Percentiles rank a stretch among this genome's conserved stretches.
These are phyloP conservation scores for Centroberyx gerrardi DNA, from an alignment of 2,797 vertebrate species.

Conservation along the genomic window DNA sequence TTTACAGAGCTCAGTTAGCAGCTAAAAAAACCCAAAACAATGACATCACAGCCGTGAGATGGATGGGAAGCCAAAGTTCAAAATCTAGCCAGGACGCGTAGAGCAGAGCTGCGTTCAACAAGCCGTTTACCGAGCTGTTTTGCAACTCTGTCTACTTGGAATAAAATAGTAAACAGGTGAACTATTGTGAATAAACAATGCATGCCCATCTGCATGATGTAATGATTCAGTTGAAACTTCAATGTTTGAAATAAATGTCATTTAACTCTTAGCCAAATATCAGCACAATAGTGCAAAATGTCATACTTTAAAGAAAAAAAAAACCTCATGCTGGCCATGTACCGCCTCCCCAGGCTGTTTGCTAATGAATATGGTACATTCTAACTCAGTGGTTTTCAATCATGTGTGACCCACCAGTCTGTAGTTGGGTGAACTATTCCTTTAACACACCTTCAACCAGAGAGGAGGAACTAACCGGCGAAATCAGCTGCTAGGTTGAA, in stretches of 20 bases:
- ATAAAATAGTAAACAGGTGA: conserved; percentile 15
- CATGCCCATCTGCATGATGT: conserved; percentile 14
- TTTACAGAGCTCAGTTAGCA: conserved; percentile 65
- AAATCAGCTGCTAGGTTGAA: not conserved
- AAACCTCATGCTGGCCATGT: not conserved
- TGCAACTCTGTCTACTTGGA: conserved; percentile 1
- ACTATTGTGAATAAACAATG: conserved; percentile 23
- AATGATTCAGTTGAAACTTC: conserved; percentile 8
- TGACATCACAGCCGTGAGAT: conserved; percentile 35
- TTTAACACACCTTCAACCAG: no score
- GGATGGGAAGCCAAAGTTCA: conserved; percentile 19
- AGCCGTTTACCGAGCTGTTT: conserved; percentile 21
- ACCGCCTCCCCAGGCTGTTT: not conserved
- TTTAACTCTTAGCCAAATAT: conserved; percentile 16
- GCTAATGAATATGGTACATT: conserved; percentile 16
- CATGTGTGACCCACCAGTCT: conserved; percentile 10
- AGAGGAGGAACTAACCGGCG: no score
- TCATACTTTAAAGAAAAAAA: not conserved
- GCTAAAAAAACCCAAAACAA: conserved; percentile 65
- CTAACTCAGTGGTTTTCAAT: conserved; percentile 18
- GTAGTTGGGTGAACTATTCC: not conserved
- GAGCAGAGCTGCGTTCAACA: conserved; percentile 34
- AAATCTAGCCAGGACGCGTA: conserved; percentile 36
- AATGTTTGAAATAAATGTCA: conserved; percentile 20
- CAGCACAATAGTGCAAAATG: conserved; percentile 16